Base-by-base conservation (phyloP, 2,797 vertebrate species). In the Chelidonichthys spinosus region DNA sequence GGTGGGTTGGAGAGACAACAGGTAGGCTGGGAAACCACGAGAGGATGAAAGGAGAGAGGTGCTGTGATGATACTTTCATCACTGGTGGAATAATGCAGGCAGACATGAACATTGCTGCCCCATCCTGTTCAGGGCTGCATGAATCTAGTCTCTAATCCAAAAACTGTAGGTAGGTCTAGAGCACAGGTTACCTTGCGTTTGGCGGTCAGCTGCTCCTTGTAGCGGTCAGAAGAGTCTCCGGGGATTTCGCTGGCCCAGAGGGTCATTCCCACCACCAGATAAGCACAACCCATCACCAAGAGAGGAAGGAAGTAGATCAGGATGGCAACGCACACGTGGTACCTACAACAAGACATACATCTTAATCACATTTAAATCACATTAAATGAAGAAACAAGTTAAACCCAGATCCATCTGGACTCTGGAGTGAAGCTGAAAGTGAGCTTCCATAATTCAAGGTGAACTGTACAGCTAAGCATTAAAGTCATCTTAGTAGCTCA, bases 221-320 rank as follows among this genome's bases (percentile, higher is more conserved):
- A 99, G 44, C 97, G 96, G 84, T 97, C 95, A 0, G 97, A 98
- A 1, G 97, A 98, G 85, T 99, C 98, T 0, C 98, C 98, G 0
- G 98, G 98, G 76, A 99, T 99, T 89, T 96, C 96, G 0, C 98
- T 97, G 25, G 97, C 97, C 98, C 98, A 99, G 18, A 99, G 95
- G 0, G 96, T 98, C 67, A 97, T 88, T 6, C 98, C 97, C 6
- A 99, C 97, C 39, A 96, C 95, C 0, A 95, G 94, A 86, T 99
- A 99, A 6, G 97, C 97, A 1, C 96, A 98, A 11, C 97, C 98
- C 82, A 99, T 99, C 84, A 98, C 95, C 90, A 97, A 80, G 33
- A 99, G 95, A 0, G 98, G 98, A 65, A 99, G 94, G 85, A 98
- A 94, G 89, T 99, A 99, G 90, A 97, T 95, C 65, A 99, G 92